Conservation (phyloP, 2,113 vertebrate species). For the Ardeotis arabs region DNA sequence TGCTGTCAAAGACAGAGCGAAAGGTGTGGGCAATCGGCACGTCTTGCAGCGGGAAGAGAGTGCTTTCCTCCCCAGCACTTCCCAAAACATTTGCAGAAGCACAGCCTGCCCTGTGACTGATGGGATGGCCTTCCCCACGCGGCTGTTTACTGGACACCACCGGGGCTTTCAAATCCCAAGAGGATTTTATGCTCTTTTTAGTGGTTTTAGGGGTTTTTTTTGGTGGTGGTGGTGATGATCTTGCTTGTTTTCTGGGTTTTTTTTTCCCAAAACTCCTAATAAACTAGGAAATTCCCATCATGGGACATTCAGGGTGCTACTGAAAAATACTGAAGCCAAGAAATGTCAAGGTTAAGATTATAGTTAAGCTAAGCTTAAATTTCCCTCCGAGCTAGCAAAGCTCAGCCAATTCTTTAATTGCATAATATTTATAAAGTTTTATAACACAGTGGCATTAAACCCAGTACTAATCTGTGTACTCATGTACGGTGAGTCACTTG, state of each 20-base stretch:
- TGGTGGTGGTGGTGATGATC: neutral
- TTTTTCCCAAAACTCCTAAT: neutral
- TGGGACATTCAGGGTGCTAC: accelerated
- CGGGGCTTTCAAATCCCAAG: neutral
- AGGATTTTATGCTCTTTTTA: neutral
- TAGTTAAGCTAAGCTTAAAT: neutral
- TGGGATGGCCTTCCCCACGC: neutral
- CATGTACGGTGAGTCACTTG: neutral
- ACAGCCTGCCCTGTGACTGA: neutral
- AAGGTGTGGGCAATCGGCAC: neutral
- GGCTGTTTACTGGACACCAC: neutral
- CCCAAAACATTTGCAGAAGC: neutral
- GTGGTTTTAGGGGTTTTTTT: neutral
- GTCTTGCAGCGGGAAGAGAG: neutral
- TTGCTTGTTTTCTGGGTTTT: neutral
- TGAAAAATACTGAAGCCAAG: neutral
- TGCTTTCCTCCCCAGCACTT: neutral
- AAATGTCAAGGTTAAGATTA: neutral
- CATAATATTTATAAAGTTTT: neutral
- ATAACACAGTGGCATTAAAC: neutral
- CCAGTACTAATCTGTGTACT: conserved; percentile 21
- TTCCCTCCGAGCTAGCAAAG: neutral
- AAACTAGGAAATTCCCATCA: conserved; percentile 31
- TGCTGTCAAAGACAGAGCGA: accelerated
- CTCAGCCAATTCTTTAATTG: conserved; percentile 1